These are phyloP conservation scores for Alexandromys fortis DNA, from an alignment of 2,113 vertebrate genomes.

Conservation along the genomic window DNA sequence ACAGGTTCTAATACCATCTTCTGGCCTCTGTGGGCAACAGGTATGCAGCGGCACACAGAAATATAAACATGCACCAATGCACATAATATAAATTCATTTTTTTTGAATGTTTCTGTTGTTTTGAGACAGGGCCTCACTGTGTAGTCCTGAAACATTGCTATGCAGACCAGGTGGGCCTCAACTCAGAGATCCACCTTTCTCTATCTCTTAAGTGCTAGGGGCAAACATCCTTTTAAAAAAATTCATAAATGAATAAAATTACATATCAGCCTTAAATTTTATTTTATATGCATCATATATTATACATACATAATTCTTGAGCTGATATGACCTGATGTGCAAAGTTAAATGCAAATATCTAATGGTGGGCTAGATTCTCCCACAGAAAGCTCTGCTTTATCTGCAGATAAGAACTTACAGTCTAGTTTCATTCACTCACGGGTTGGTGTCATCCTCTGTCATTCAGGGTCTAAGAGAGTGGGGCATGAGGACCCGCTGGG, in stretches of 20 bases:
- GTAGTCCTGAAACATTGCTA: background rate
- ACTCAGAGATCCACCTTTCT: background rate
- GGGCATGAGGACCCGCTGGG: too few relatives aligned
- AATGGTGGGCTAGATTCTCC: background rate
- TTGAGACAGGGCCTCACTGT: background rate
- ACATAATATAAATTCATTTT: background rate
- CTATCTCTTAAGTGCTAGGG: background rate
- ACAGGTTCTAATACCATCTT: background rate
- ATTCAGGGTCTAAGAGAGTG: background rate
- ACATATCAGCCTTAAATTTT: background rate
- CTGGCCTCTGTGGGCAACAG: background rate
- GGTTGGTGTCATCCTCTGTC: background rate
- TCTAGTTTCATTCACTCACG: background rate
- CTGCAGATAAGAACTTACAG: background rate
- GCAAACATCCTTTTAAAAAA: background rate
- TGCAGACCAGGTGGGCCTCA: background rate
- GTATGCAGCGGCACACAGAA: background rate
- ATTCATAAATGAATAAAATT: background rate
- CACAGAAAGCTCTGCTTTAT: background rate
- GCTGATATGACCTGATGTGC: background rate
- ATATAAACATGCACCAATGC: background rate
- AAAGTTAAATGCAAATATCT: background rate
- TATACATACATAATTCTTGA: background rate
- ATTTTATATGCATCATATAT: background rate
- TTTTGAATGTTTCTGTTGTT: background rate